Evolutionary conservation across 2,888 invertebrate species (phyloP).

Genomic region (Troides oblongomaculatus): DNA sequence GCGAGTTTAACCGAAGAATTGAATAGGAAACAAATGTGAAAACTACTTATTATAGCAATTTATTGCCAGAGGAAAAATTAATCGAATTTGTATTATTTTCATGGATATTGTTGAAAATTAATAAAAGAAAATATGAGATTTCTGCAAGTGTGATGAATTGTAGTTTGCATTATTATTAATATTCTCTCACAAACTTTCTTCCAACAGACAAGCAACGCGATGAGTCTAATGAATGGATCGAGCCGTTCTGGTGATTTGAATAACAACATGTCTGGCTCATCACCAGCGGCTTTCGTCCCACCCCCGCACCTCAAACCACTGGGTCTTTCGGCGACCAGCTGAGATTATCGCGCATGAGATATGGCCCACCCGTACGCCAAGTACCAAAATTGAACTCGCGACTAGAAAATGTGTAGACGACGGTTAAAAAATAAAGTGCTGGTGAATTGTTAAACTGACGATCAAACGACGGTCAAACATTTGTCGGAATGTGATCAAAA

Average conservation of each 20-base stretch:
- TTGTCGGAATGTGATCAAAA: slow-evolving; percentile 3
- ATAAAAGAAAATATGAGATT: too few species aligned
- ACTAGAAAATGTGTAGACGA: background rate
- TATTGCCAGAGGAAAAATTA: too few species aligned
- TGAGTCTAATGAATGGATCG: slow-evolving; percentile 79
- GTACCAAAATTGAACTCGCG: slow-evolving; percentile 62
- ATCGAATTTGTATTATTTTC: too few species aligned
- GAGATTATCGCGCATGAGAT: slow-evolving; percentile 79
- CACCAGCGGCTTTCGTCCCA: slow-evolving; percentile 65
- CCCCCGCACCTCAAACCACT: slow-evolving; percentile 80
- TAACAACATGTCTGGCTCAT: slow-evolving; percentile 84
- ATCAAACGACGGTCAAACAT: background rate
- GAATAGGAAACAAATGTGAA: too few species aligned
- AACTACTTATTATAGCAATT: too few species aligned
- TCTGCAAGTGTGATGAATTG: too few species aligned
- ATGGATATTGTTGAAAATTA: too few species aligned
- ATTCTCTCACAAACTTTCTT: background rate
- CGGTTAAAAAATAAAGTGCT: background rate
- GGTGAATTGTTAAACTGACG: background rate
- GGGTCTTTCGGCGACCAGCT: slow-evolving; percentile 83
- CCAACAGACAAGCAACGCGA: slow-evolving; percentile 67
- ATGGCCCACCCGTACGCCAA: slow-evolving; percentile 70
- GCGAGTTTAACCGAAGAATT: too few species aligned
- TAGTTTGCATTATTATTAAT: too few species aligned
- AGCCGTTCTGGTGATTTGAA: slow-evolving; percentile 82